Evolutionary conservation across 1,140 invertebrate species (phyloP).

Genomic region (Heterodera schachtii): DNA sequence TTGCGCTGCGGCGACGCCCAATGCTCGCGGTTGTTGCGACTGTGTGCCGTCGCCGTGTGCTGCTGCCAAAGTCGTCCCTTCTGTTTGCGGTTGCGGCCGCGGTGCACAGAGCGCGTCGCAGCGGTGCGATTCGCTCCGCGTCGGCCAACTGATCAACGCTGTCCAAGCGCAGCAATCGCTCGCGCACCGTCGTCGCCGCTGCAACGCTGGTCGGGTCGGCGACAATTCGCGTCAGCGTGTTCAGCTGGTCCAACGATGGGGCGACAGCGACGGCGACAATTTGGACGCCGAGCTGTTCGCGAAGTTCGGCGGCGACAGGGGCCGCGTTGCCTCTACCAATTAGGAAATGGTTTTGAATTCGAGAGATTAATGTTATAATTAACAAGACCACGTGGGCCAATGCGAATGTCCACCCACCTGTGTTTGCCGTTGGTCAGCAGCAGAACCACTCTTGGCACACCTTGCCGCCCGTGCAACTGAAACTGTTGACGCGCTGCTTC

Average conservation of each 20-base stretch:
- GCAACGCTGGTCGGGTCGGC: constrained; percentile 44
- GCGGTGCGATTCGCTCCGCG: not conserved
- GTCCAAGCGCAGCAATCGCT: constrained; percentile 41
- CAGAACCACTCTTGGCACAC: constrained; percentile 55
- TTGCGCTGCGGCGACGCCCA: no score
- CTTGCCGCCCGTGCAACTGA: constrained; percentile 54
- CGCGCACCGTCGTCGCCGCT: constrained; percentile 32
- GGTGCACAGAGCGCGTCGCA: constrained; percentile 21
- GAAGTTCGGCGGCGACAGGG: constrained; percentile 54
- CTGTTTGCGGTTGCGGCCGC: not conserved
- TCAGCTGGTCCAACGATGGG: constrained; percentile 42
- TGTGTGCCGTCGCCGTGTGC: not conserved
- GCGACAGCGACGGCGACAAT: constrained; percentile 59
- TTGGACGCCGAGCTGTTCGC: constrained; percentile 56
- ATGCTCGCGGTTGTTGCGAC: no score
- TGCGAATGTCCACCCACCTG: constrained; percentile 36
- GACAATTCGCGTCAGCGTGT: constrained; percentile 54
- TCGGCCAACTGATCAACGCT: constrained; percentile 42
- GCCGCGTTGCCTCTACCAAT: constrained; percentile 62
- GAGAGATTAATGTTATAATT: no score
- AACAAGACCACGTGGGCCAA: not conserved
- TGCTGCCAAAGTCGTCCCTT: no score
- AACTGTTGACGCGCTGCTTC: constrained; percentile 65
- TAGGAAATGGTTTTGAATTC: not conserved
- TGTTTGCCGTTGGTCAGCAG: constrained; percentile 64